Base-by-base conservation (phyloP, 2,797 vertebrate species). In the Remorina albescens region DNA sequence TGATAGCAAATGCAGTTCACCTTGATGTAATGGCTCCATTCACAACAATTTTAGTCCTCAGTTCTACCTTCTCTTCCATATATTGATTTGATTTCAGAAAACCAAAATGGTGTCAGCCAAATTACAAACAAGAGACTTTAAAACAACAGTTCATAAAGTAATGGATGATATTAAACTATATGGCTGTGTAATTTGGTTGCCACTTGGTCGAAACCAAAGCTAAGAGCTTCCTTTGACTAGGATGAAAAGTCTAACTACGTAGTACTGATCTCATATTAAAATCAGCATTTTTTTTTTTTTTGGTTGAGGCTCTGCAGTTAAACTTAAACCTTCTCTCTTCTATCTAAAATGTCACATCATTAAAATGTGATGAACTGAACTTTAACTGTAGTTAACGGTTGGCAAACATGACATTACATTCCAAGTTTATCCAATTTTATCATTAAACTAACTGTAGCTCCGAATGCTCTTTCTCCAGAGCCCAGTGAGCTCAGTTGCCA, bases 331-430 rank as follows among this genome's bases (percentile, higher is more conserved):
- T 49, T 55, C 30, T 71, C 41, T 42, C 25, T 47, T 74, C 18
- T 6, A 3, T 42, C 23, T 63, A 25, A 59, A 73, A 71, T 60
- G 44, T 53, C 68, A 68, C 56, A 30, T 32, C 59, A 42, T 55
- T 60, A 58, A 58, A 79, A 32, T 63, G 42, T 67, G 58, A 72
- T 16, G 21, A 57, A 57, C 6, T 78, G 32, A 75, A 23, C 36
- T 72, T 67, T 55, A 68, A 56, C 46, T 54, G 62, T 15, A 26
- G 64, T 68, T 44, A 46, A 47, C 67, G 37, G 21, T 18, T 36
- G 62, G 34, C 42, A 51, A 62, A 46, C 58, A 67, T 49, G 39
- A 51, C 39, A 49, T 55, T 11, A 36, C 21, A 16, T 25, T 10
- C 16, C 30, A 44, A 2, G 2, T 50, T 74, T 60, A 41, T 36